A percentile compares a stretch with the other conserved stretches of the same genome.
Evolutionary conservation across 2,113 vertebrate species (phyloP).

Genomic region (Amazona guildingii): DNA sequence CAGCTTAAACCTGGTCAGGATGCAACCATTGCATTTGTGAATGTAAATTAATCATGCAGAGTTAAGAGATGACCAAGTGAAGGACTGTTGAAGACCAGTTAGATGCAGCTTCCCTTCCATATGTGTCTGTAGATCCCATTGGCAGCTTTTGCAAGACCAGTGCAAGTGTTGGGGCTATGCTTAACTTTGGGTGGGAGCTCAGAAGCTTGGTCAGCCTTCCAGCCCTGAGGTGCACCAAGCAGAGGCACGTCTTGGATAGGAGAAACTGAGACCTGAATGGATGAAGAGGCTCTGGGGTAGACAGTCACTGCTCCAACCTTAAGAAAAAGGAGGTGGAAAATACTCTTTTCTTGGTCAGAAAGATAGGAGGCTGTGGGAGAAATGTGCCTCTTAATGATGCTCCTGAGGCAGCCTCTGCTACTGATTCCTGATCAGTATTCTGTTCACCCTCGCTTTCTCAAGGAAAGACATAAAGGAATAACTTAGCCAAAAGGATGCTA

Average conservation of each 20-base stretch:
- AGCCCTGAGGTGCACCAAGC: fast-evolving
- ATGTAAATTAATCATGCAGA: no score
- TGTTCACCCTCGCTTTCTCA: constrained; percentile 4
- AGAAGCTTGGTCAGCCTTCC: not conserved
- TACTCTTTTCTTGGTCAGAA: not conserved
- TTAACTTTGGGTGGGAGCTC: not conserved
- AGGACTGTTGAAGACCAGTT: fast-evolving
- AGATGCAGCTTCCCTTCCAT: not conserved
- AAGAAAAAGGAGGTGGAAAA: not conserved
- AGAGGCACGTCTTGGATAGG: fast-evolving
- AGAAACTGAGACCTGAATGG: not conserved
- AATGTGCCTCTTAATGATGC: not conserved
- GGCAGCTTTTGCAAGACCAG: not conserved
- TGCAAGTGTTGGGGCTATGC: not conserved
- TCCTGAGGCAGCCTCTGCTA: not conserved
- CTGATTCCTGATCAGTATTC: constrained; percentile 10
- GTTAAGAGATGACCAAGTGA: not conserved
- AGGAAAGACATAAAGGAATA: constrained; percentile 46
- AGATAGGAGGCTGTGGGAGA: not conserved
- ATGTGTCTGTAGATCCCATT: not conserved
- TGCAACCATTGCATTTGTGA: not conserved
- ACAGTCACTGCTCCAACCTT: not conserved
- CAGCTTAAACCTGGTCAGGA: no score
- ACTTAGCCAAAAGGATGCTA: constrained; percentile 41
- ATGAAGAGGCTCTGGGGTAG: not conserved